Base-by-base conservation (phyloP, 2,888 invertebrate species). In the Agrotis segetum region DNA sequence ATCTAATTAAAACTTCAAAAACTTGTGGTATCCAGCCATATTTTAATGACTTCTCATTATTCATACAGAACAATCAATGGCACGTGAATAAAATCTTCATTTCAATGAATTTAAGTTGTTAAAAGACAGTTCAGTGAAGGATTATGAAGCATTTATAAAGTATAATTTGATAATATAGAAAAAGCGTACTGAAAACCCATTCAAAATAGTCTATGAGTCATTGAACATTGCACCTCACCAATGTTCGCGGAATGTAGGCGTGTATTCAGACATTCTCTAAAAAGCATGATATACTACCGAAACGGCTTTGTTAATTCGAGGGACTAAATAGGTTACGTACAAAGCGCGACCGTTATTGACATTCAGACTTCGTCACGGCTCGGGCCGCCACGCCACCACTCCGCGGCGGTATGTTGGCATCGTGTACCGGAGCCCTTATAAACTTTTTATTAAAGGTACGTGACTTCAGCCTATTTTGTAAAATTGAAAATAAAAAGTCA, bases 241-340 rank as follows among this genome's bases (percentile, higher is more conserved):
- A 75, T 67, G 21, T 56, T 14, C 3, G 13, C 0, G 13, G 17
- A 52, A 46, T 71, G 3, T 61, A 5, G 3, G 3, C 3, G 19
- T 1, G n/a, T 13, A 24, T 71, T 14, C 17, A 64, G 24, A 71
- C 17, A 19, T 19, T 47, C 47, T 19, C 11, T 64, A 64, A 62
- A 52, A 24, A 24, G 52, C 46, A n/a, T 64, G 13, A 71, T 55
- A 1, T 55, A 2, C 16, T 71, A 21, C 13, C 9, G 13, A 52
- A 53, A 53, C 7, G 19, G 21, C 5, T 16, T 29, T 29, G 14
- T 40, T 55, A 66, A 21, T 55, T 29, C 17, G 53, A 49, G n/a
- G 29, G 19, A 29, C 50, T 16, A 53, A 67, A 17, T 40, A 24
- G 24, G 52, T 44, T 50, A n/a, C 9, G 44, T 44, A 3, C 17